Conservation (phyloP, 2,113 vertebrate species). For the Brienomyrus brachyistius region DNA sequence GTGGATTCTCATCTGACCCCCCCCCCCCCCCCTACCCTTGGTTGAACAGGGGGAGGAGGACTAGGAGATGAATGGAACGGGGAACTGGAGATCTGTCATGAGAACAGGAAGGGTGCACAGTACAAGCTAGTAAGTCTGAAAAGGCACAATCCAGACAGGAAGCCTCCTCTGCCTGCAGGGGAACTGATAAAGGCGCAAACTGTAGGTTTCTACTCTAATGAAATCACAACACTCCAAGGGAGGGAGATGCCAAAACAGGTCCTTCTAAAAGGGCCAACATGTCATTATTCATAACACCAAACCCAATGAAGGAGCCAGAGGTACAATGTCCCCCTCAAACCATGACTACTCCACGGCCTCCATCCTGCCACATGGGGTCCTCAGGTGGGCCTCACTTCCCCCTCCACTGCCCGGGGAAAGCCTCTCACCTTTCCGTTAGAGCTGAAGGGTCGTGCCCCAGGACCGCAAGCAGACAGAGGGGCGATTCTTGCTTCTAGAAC, state of each 20-base stretch:
- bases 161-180: conserved; percentile 11
- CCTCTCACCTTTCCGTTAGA: conserved; percentile 18
- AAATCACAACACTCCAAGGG: conserved; percentile 13
- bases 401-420: neutral
- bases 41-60: neutral
- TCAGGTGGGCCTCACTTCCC: neutral
- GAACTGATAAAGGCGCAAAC: conserved; percentile 26
- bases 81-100: neutral
- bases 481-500: conserved; percentile 10
- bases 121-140: conserved; percentile 22
- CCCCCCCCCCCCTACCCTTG: too few relatives aligned
- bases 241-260: neutral
- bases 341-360: neutral
- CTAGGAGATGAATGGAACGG: neutral
- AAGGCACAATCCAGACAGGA: conserved; percentile 34
- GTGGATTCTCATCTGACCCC: neutral
- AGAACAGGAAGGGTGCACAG: neutral
- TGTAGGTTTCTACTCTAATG: conserved; percentile 20
- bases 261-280: neutral
- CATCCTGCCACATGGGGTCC: neutral
- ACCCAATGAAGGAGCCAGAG: neutral
- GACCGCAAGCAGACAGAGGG: conserved; percentile 6
- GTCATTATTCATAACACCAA: neutral
- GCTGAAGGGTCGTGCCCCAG: neutral
- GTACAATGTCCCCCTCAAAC: neutral